Base-by-base conservation (phyloP, 2,888 invertebrate species). In the Adineta ricciae region DNA sequence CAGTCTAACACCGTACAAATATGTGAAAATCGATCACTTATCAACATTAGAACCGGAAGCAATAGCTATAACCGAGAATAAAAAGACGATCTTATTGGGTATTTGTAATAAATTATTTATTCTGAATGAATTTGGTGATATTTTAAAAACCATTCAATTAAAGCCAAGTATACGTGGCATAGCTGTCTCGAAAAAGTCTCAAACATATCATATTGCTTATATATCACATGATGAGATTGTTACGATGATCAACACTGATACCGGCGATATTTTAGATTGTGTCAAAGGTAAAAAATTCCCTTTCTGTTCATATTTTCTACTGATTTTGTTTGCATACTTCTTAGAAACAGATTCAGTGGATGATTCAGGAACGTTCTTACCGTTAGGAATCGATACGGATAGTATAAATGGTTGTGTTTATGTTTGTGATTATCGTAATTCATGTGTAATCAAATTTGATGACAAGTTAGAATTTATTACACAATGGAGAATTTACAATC, bases 391-490 rank as follows among this genome's bases (percentile, higher is more conserved):
- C 38, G 78, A 78, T 78, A 78, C 78, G 11, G 78, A 78, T 78
- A 78, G 41, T 78, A 21, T 78, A n/a, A 7, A 41, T 78, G 78
- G 78, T 9, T 3, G 32, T 78, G 78, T 78, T 38, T 78, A 78
- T 41, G 78, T 78, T 21, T 78, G 78, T n/a, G 78, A 78, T 41
- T 78, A 78, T 41, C 78, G 78, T 5, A 78, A 78, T 78, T 78
- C 78, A 36, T 78, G 41, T 78, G 41, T 78, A 32, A 78, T 78
- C n/a, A 78, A 78, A 78, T 78, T 78, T 78, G 78, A 78, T 41
- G 78, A 78, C 41, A 78, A 78, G 41, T 78, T 78, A 78, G 78
- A 78, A 78, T 78, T 78, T 78, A 78, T 78, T n/a, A 78, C 78
- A 78, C 78, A 78, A 78, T 78, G 78, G 78, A 38, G 78, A 41